Percentiles rank a stretch among this genome's conserved stretches.
Conservation (phyloP, 2,888 invertebrate genomes). For the Sphaerophoria rueppellii region DNA sequence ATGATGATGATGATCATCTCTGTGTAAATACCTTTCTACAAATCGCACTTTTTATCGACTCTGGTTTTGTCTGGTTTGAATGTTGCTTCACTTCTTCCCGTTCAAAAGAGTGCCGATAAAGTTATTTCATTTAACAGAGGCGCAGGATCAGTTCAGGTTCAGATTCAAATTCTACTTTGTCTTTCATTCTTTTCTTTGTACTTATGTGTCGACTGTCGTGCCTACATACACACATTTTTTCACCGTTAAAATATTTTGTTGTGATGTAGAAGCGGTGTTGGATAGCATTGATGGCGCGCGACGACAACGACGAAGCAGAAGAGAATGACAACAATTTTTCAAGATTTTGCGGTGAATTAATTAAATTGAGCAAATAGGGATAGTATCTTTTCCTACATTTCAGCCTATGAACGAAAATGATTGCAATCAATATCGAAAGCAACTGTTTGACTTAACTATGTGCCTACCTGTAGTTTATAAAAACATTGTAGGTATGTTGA, state of each 20-base stretch:
- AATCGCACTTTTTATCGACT: conserved; percentile 29
- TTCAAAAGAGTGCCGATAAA: conserved; percentile 42
- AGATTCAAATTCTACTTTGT: conserved; percentile 50
- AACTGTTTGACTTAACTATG: too few species aligned
- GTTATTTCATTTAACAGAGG: conserved; percentile 67
- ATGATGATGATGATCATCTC: neutral
- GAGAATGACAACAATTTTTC: conserved; percentile 21
- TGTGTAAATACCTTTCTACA: conserved; percentile 42
- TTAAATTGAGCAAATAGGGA: conserved; percentile 35
- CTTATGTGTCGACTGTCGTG: too few species aligned
- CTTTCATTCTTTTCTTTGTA: conserved; percentile 12
- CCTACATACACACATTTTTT: conserved; percentile 6
- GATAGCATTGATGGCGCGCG: too few species aligned
- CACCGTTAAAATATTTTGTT: conserved; percentile 53
- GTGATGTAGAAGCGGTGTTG: neutral
- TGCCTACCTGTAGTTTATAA: too few species aligned
- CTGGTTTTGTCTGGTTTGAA: conserved; percentile 13
- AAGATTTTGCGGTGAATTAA: conserved; percentile 36
- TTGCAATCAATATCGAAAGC: too few species aligned
- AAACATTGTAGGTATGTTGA: too few species aligned
- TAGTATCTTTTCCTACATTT: neutral
- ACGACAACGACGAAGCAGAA: too few species aligned
- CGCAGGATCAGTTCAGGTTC: conserved; percentile 61
- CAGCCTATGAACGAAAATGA: too few species aligned
- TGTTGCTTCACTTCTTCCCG: conserved; percentile 63